Evolutionary conservation across 2,113 vertebrate species (phyloP), one percentile per base, ranked within the genome.

Genomic region (Poeciliopsis occidentalis): DNA sequence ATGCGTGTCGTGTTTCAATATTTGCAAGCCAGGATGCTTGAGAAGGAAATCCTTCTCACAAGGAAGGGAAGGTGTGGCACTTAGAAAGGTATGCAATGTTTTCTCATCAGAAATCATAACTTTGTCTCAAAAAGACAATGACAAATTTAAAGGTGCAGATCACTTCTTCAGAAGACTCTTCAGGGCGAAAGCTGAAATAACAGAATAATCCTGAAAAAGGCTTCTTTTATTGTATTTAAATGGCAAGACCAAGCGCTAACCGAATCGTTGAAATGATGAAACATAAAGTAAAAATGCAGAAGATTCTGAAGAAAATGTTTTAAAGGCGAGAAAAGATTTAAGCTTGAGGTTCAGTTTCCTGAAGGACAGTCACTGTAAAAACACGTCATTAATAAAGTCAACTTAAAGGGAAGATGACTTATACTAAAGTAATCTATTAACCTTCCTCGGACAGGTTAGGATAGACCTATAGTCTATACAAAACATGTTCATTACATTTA

Each of bases 31-130:
- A 10, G 77, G 75, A 67, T 80, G 71, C 39, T 66, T 69, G 63
- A 63, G 61, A 80, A 79, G 87, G 89, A 90, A 89, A 90, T 91
- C 82, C 87, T 71, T 37, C 39, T 63, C 1, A 29, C 69, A 57
- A 41, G 81, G 71, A 87, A 78, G 75, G 62, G 70, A 72, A 71
- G 51, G 79, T 67, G 34, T 8, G 15, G 44, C 8, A 37, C 27
- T 54, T 79, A 37, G 62, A 75, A 60, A 31, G 57, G 67, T 39
- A 81, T 30, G 73, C 72, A 78, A 32, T 4, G 73, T 78, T 88
- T 89, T 70, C 75, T 84, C 12, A 84, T 57, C 47, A 70, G 68
- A 30, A 12, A 69, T 31, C 1, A 54, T 12, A 32, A 57, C 32
- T 63, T 47, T 47, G 60, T 41, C 17, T 1, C 51, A 57, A n/a